Base-by-base conservation (phyloP, 2,113 vertebrate species). In the Patagioenas fasciata region DNA sequence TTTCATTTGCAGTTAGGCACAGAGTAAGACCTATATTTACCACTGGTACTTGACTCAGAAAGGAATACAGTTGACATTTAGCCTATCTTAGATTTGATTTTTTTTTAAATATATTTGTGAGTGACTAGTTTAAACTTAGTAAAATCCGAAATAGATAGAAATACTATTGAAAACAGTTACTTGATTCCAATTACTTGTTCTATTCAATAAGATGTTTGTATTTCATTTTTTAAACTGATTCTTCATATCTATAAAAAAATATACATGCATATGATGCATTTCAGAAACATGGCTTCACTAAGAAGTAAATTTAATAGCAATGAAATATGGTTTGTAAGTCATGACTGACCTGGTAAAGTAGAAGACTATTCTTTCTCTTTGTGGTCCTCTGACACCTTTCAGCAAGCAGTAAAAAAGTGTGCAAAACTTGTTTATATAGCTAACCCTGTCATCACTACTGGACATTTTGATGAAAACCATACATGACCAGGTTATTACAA, bases 341-440 rank as follows among this genome's bases (percentile, higher is more conserved):
- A 60, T 70, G 36, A n/a, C 34, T 58, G 74, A 71, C 8, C 13
- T 50, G 5, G 6, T 75, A 78, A 77, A 73, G 36, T 58, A 71
- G 85, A 94, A 77, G 64, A 6, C 8, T 25, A 32, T 92, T 91
- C 53, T 88, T 79, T 90, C 54, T 75, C 16, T 71, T 50, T 16
- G 42, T 47, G n/a, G 13, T 67, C 47, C 42, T 58, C 53, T 79
- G 62, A 95, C 36, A 94, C 2, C 25, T 89, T 91, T 95, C 91
- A 84, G 32, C 31, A 89, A 83, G 26, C 34, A 71, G 34, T 38
- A 56, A 50, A 83, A 91, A 60, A 48, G 2, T 16, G 11, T 38
- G 42, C 6, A 94, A 89, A 66, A 85, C 40, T 42, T 71, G 32
- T 73, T 83, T 61, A 50, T n/a, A 25, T 50, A 40, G 15, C 12